Evolutionary conservation across 2,113 vertebrate genomes (phyloP).

Genomic region (Ariopsis seemanni): DNA sequence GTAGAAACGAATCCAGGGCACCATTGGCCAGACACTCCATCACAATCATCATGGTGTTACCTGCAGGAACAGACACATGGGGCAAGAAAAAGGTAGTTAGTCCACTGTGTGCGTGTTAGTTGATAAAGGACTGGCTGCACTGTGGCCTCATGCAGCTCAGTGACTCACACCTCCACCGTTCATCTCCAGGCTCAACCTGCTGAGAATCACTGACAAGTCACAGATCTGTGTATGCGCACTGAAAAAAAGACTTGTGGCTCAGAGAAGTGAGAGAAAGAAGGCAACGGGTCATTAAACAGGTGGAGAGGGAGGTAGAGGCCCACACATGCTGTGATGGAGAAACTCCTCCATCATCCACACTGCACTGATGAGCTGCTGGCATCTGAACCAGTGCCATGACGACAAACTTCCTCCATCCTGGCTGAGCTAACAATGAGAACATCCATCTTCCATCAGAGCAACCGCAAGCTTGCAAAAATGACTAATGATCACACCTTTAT

Average conservation of each 20-base stretch:
- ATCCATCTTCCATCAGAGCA: neutral
- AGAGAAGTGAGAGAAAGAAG: constrained; percentile 20
- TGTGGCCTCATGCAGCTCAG: constrained; percentile 4
- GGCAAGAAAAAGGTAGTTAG: neutral
- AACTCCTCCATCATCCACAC: constrained; percentile 15
- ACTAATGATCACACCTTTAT: neutral
- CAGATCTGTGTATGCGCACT: neutral
- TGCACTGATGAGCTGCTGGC: neutral
- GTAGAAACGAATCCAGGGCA: constrained; percentile 86
- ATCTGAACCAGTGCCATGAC: neutral
- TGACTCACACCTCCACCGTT: constrained; percentile 37
- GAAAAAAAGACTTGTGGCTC: constrained; percentile 11
- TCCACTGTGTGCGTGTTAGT: neutral
- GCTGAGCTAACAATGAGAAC: neutral
- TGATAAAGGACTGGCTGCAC: constrained; percentile 19
- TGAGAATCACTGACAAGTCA: neutral
- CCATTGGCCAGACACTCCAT: constrained; percentile 88
- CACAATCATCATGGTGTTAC: constrained; percentile 92
- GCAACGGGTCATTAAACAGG: neutral
- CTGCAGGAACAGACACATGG: constrained; percentile 66
- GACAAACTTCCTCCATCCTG: neutral
- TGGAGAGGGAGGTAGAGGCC: neutral
- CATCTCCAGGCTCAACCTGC: constrained; percentile 26
- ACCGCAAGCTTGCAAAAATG: neutral
- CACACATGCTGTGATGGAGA: constrained; percentile 2